Conservation (phyloP, 2,888 invertebrate species). For the Sarcophaga variegata region DNA sequence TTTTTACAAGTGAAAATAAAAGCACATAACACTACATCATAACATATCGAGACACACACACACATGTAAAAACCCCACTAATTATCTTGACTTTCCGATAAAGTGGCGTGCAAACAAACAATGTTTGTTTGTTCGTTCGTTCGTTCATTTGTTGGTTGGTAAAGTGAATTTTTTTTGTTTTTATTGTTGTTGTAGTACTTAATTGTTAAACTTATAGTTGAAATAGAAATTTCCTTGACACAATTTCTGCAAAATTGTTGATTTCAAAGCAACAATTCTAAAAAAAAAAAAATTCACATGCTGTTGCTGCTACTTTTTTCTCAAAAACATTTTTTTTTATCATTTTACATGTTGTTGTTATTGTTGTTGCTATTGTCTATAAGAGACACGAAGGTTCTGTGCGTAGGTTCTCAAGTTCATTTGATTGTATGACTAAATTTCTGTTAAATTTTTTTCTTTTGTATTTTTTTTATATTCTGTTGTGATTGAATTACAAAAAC, state of each 20-base stretch:
- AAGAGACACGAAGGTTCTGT: slow-evolving; percentile 61
- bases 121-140: slow-evolving; percentile 8
- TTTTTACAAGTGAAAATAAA: not conserved
- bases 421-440: slow-evolving; percentile 35
- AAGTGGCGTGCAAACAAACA: slow-evolving; percentile 55
- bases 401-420: slow-evolving; percentile 69
- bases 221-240: slow-evolving; percentile 75
- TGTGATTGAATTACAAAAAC: slow-evolving; percentile 49
- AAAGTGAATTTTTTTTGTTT: slow-evolving; percentile 48
- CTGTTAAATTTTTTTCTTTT: not conserved
- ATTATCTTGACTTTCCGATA: slow-evolving; percentile 39
- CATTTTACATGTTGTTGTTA: not conserved
- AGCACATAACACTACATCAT: too few relatives aligned
- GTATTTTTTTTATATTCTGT: not conserved
- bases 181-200: not conserved
- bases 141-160: not conserved
- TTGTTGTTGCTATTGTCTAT: not conserved
- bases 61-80: not conserved
- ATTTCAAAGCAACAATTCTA: slow-evolving; percentile 49
- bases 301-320: slow-evolving; percentile 15
- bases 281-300: slow-evolving; percentile 46
- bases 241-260: slow-evolving; percentile 71
- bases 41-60: not conserved
- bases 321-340: not conserved
- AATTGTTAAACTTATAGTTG: slow-evolving; percentile 36